Evolutionary conservation across 37 sponge, comb jelly and placozoan species (phyloP), one percentile per base, ranked within the genome.

Genomic region (Chondrilla cf. caribensis): DNA sequence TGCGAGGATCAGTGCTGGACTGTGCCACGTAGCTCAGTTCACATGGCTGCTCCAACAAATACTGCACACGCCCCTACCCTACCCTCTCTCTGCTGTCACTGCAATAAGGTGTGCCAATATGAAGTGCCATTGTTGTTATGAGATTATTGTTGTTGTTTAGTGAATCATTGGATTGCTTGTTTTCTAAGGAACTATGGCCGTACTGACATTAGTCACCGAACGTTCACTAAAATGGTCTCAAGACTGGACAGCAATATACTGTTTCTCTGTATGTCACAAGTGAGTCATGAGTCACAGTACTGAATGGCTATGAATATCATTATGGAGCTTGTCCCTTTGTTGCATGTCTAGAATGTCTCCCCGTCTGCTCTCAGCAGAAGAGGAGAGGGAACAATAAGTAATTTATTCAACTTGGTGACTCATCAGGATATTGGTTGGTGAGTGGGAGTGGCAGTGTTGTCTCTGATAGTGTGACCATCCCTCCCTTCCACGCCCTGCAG

Each of bases 211-310:
- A 68, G 55, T 29, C 70, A 36, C 47, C 38, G 62, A 33, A 57
- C 0, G 8, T 85, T 91, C 39, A 4, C 62, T 32, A 51, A 82
- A 57, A 70, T 81, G 44, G 73, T 87, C 35, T 85, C 86, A 7
- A 81, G 81, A 81, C 79, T 91, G 35, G 86, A 91, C 35, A 85
- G 87, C 86, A 87, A 91, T 60, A 85, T 91, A 64, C 31, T 87
- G 22, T 85, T 81, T 75, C 83, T 91, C 47, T 91, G 92, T 33
- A 87, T 91, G 82, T 58, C 88, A 28, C 92, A 91, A 66, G 92
- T 91, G 44, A 35, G 72, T 77, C 31, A 5, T 68, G 72, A 44
- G 11, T 47, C n/a, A n/a, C 57, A 62, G 15, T n/a, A 60, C 26
- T 28, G 11, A 24, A 38, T 40, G 14, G 6, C 17, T 18, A 59